A percentile compares a stretch with the other conserved stretches of the same genome.
phyloP scores from a whole-genome alignment of 2,797 vertebrate genomes.

The Pipistrellus pipistrellus region DNA sequence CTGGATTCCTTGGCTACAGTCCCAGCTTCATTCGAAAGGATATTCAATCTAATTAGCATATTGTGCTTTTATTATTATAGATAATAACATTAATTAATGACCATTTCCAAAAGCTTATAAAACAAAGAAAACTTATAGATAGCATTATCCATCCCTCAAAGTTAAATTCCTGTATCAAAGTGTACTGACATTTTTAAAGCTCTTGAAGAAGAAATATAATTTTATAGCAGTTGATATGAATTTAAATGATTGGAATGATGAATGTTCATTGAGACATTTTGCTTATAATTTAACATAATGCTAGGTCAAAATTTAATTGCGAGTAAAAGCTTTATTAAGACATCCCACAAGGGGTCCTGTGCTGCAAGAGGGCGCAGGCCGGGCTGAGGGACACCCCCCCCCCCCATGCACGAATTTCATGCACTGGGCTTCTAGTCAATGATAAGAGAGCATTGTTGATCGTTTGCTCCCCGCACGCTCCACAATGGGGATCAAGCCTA shows the following conservation, averaged over 20 bases:
- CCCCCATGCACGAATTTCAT: no score
- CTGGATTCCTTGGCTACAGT: no score
- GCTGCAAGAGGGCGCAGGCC: no score
- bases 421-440: no score
- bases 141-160: neutral
- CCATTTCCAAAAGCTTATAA: neutral
- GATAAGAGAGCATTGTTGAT: no score
- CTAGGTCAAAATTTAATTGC: neutral
- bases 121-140: neutral
- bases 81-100: neutral
- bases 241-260: slow-evolving; percentile 24
- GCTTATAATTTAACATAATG: slow-evolving; percentile 26
- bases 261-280: neutral
- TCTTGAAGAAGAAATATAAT: slow-evolving; percentile 15
- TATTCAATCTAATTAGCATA: no score
- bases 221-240: neutral
- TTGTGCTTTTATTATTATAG: no score
- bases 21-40: no score
- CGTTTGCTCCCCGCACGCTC: no score
- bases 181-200: slow-evolving; percentile 1
- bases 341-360: no score
- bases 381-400: no score
- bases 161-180: neutral
- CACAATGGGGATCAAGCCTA: no score
- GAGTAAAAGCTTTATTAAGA: neutral